Evolutionary conservation across 2,888 invertebrate species (phyloP), one percentile per base, ranked within the genome.

Genomic region (Hirtodrosophila cameraria): DNA sequence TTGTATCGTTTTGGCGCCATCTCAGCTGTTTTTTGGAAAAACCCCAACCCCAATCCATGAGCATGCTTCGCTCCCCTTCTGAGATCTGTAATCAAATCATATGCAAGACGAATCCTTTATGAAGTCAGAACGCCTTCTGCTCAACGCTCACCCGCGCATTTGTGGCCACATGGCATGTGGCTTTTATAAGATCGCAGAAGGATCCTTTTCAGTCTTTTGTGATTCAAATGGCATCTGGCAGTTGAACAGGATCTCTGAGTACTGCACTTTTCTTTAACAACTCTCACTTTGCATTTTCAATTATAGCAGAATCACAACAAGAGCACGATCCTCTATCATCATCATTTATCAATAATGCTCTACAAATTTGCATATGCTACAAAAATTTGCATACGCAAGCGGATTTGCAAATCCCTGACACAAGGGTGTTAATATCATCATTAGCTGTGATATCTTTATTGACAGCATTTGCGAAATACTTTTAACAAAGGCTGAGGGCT

Each of bases 381-480:
- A n/a, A 62, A 43, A 16, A 23, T 23, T 23, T 23, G 23, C 23
- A 23, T 23, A 6, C 23, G 6, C 2, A 23, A 23, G 23, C 23
- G 8, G 23, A 23, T 23, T 23, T 3, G 23, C 23, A 23, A 23
- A 41, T 12, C 4, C 12, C 35, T 11, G 23, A 20, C 58, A 50
- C 39, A 66, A 57, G 82, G 75, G 82, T 80, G 79, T 77, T 81
- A 77, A 81, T 84, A 46, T 67, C 71, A 74, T 81, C 78, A 81
- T 78, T 84, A 84, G 67, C 60, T 13, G 12, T 16, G 61, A 78
- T 63, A 63, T 68, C 79, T 60, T 50, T 35, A 78, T 82, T 54
- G 59, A 38, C 55, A 59, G 48, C 36, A 28, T n/a, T 66, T 55
- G 63, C 74, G 16, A 72, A 69, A 45, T n/a, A 48, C 33, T 41